phyloP scores from a whole-genome alignment of 2,113 vertebrate genomes.

The Apistogramma diplotaenia region DNA sequence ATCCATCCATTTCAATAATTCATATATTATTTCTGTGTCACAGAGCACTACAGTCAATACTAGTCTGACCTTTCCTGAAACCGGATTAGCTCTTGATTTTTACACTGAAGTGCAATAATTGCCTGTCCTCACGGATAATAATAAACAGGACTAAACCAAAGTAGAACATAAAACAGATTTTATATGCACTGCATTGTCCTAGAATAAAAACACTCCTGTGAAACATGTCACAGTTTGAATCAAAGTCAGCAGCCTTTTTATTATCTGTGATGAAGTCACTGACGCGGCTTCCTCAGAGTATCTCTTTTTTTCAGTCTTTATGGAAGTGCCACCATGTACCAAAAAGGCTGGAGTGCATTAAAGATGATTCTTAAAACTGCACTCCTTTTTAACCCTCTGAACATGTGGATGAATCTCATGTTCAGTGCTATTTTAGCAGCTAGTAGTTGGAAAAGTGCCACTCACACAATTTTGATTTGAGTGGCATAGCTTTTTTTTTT shows the following conservation, averaged over 20 bases:
- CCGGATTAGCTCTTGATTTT: neutral
- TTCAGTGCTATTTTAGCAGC: neutral
- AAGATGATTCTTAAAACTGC: neutral
- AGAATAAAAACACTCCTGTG: neutral
- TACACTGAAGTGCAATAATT: neutral
- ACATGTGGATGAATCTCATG: neutral
- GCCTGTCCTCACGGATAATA: neutral
- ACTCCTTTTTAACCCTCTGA: neutral
- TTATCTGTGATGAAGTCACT: neutral
- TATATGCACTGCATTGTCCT: neutral
- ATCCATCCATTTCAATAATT: slow-evolving; percentile 44
- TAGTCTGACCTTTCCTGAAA: slow-evolving; percentile 1
- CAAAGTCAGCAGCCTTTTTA: neutral
- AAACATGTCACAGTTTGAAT: neutral
- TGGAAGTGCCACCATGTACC: neutral
- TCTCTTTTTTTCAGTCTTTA: neutral
- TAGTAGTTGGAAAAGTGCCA: neutral
- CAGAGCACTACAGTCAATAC: slow-evolving; percentile 29
- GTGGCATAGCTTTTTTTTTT: neutral
- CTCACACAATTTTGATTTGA: neutral
- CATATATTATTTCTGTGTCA: slow-evolving; percentile 39
- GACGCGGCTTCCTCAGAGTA: neutral
- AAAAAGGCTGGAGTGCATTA: neutral
- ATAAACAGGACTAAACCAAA: neutral
- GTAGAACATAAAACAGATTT: neutral